Evolutionary conservation across 1,140 invertebrate genomes (phyloP), one percentile per base, ranked within the genome.

Genomic region (Hycleus phaleratus): DNA sequence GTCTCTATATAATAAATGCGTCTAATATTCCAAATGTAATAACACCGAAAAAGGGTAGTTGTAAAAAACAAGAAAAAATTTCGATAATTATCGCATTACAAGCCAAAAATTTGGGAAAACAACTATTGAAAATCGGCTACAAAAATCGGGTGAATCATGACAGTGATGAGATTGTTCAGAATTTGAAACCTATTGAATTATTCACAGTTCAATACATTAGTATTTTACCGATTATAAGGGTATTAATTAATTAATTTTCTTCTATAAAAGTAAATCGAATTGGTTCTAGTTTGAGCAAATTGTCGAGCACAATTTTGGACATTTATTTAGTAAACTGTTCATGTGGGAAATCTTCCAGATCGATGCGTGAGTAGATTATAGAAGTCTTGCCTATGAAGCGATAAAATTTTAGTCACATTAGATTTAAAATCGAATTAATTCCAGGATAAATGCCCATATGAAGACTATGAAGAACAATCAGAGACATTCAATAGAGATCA

Each of bases 301-400:
- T 11, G 45, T 61, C 12, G 62, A 65, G 42, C 61, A 68, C 40
- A 64, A 62, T 56, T 66, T 64, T 43, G 67, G 68, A 11, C 46
- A 43, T 1, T 40, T 69, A 7, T 65, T 70, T 12, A 61, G 51
- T 24, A 69, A 70, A 44, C 26, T 47, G 10, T 45, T 55, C 12
- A 40, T 70, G 18, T 70, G 68, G 68, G 47, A 64, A 10, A 32
- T 60, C 18, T 59, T 70, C 24, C 18, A 49, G 7, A 59, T 70
- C 3, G 58, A 67, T 38, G 48, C 48, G 65, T 67, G 62, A 60
- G 56, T 60, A 55, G 38, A n/a, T 18, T 18, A 2, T 18, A 18
- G 18, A 18, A 18, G 18, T 1, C 18, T 18, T 2, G 18, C 1
- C 18, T 18, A 18, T 18, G 12, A 12, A 12, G 12, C 12, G 12